phyloP scores from a whole-genome alignment of 2,888 invertebrate genomes.

The Sthenelais limicola region DNA sequence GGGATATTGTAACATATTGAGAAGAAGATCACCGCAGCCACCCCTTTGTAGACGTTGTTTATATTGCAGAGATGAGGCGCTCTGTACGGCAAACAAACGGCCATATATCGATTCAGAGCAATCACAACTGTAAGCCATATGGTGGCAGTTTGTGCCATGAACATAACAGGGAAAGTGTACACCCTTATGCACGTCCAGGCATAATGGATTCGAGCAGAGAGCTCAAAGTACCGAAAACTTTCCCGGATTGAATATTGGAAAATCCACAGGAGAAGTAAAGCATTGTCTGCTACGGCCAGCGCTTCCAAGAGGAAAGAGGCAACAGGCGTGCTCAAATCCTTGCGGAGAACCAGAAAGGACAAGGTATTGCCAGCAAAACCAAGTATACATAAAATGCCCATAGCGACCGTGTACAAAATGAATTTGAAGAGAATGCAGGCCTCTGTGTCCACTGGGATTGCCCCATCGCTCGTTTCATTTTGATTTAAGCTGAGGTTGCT shows the following conservation, averaged over 20 bases:
- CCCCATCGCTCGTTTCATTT: background rate
- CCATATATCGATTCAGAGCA: constrained; percentile 54
- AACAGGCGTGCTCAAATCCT: constrained; percentile 46
- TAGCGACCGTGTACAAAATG: constrained; percentile 44
- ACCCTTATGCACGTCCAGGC: constrained; percentile 49
- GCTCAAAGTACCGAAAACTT: constrained; percentile 33
- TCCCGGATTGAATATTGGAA: constrained; percentile 49
- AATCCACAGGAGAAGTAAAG: constrained; percentile 50
- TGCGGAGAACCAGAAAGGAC: constrained; percentile 48
- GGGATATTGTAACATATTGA: constrained; percentile 51
- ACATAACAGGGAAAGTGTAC: constrained; percentile 51
- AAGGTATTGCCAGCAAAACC: constrained; percentile 49
- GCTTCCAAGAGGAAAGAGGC: constrained; percentile 51
- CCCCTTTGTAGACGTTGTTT: constrained; percentile 50
- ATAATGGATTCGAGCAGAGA: background rate
- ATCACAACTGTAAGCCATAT: constrained; percentile 54
- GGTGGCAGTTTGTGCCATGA: constrained; percentile 53
- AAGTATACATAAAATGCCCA: constrained; percentile 45
- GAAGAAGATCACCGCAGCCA: constrained; percentile 48
- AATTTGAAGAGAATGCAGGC: constrained; percentile 43
- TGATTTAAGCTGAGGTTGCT: background rate
- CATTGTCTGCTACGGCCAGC: constrained; percentile 51
- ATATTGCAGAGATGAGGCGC: constrained; percentile 51
- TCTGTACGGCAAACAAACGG: constrained; percentile 52
- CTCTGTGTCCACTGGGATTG: background rate